A percentile compares a stretch with the other conserved stretches of the same genome.
phyloP scores from a whole-genome alignment of 2,797 vertebrate species.

The Enteromius thamalakanensis region DNA sequence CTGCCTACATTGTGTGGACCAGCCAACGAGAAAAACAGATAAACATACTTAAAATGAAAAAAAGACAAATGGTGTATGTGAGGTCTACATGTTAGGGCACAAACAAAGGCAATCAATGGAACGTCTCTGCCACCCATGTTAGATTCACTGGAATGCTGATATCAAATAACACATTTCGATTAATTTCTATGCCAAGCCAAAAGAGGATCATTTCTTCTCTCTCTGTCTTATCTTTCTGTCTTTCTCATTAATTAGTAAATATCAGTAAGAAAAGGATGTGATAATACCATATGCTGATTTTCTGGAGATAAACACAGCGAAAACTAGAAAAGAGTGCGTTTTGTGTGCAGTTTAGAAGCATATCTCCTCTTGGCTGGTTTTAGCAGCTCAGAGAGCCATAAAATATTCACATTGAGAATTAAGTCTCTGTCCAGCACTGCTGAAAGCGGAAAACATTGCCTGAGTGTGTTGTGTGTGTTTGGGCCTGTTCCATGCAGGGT shows the following conservation, averaged over 20 bases:
- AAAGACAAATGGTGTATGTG: neutral
- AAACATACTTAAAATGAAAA: neutral
- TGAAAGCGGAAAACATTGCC: slow-evolving; percentile 29
- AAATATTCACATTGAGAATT: slow-evolving; percentile 34
- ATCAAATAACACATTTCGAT: slow-evolving; percentile 4
- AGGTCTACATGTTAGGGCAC: neutral
- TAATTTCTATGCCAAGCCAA: neutral
- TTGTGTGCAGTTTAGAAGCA: slow-evolving; percentile 12
- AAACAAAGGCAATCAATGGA: slow-evolving; percentile 9
- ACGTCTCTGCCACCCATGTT: neutral
- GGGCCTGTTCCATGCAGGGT: slow-evolving; percentile 20
- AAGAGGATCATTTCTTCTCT: neutral
- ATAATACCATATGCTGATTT: slow-evolving; percentile 28
- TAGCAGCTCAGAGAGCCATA: slow-evolving; percentile 37
- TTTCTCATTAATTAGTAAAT: slow-evolving; percentile 24
- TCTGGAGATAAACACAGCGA: slow-evolving; percentile 26
- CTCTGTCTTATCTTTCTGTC: neutral
- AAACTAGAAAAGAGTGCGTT: neutral
- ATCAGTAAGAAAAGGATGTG: slow-evolving; percentile 12
- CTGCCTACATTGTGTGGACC: slow-evolving; percentile 12
- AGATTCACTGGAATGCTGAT: slow-evolving; percentile 4
- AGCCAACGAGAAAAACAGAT: slow-evolving; percentile 28
- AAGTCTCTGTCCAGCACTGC: slow-evolving; percentile 15
- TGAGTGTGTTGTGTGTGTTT: slow-evolving; percentile 21
- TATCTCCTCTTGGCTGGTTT: slow-evolving; percentile 47